phyloP scores from a whole-genome alignment of 2,888 invertebrate species.

The Lathronympha strigana region DNA sequence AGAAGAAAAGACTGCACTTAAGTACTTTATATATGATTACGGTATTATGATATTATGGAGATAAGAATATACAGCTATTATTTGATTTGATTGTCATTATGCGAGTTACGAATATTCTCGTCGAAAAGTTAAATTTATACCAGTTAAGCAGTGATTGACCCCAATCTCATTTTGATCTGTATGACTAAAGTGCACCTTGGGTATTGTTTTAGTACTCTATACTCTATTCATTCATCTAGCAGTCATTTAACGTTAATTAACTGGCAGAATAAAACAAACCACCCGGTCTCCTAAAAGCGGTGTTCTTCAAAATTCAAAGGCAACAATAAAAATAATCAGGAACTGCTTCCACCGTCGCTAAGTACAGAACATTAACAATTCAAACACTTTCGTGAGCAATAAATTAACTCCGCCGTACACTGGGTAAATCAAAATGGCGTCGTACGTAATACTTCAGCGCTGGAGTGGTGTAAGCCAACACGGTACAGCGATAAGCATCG shows the following conservation, averaged over 20 bases:
- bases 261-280: constrained; percentile 17
- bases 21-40: too few species aligned
- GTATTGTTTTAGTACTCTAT: not conserved
- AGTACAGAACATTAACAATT: constrained; percentile 76
- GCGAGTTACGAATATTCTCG: too few species aligned
- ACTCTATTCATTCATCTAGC: constrained; percentile 5
- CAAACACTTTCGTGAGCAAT: constrained; percentile 77
- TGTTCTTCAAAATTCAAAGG: constrained; percentile 36
- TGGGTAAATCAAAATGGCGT: constrained; percentile 73
- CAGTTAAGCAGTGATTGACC: too few species aligned
- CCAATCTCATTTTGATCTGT: too few species aligned
- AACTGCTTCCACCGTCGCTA: constrained; percentile 54
- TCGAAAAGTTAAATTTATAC: too few species aligned
- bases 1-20: too few species aligned
- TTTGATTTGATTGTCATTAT: too few species aligned
- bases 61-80: too few species aligned
- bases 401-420: constrained; percentile 71
- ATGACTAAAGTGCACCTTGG: too few species aligned
- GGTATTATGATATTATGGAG: too few species aligned
- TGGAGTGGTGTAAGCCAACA: constrained; percentile 22
- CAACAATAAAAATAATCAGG: constrained; percentile 52
- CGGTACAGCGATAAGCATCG: constrained; percentile 2
- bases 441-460: constrained; percentile 63
- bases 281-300: constrained; percentile 11
- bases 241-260: constrained; percentile 18